Conservation (phyloP, 2,888 invertebrate species). For the Cantharis flavilabris region DNA sequence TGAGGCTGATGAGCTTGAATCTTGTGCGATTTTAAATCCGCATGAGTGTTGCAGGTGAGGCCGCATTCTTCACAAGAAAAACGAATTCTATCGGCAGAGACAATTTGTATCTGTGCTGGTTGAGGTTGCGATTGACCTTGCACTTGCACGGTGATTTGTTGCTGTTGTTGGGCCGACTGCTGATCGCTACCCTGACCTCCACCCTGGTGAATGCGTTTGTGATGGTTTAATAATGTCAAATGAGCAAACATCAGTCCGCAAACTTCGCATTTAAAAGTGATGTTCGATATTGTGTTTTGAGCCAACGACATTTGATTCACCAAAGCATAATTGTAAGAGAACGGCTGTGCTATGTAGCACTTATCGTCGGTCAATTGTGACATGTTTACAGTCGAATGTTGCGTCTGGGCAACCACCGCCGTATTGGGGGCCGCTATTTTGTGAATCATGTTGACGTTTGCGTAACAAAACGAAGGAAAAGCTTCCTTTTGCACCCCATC, state of each 20-base stretch:
- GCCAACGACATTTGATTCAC: conserved; percentile 83
- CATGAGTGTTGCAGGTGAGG: conserved; percentile 51
- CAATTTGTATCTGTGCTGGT: conserved; percentile 63
- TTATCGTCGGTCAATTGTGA: conserved; percentile 72
- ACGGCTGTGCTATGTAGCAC: conserved; percentile 76
- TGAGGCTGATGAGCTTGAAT: conserved; percentile 57
- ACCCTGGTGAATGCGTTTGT: conserved; percentile 79
- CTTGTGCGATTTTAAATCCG: conserved; percentile 54
- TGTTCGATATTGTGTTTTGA: conserved; percentile 77
- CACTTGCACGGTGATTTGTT: conserved; percentile 42
- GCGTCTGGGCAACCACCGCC: conserved; percentile 41
- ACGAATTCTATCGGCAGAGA: conserved; percentile 59
- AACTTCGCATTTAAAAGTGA: conserved; percentile 87
- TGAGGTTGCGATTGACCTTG: conserved; percentile 51
- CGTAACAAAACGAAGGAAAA: conserved; percentile 73
- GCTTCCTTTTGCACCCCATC: conserved; percentile 54
- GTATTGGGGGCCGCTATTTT: conserved; percentile 56
- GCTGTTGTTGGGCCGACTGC: conserved; percentile 45
- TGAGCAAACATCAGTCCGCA: conserved; percentile 87
- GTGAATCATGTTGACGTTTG: conserved; percentile 70
- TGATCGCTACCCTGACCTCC: conserved; percentile 59
- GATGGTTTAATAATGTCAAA: conserved; percentile 80
- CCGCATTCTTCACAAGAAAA: conserved; percentile 56
- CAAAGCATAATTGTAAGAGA: conserved; percentile 81
- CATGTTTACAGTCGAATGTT: conserved; percentile 65